These are phyloP conservation scores for Dascyllus trimaculatus DNA, from an alignment of 2,113 vertebrate species.

Conservation along the genomic window DNA sequence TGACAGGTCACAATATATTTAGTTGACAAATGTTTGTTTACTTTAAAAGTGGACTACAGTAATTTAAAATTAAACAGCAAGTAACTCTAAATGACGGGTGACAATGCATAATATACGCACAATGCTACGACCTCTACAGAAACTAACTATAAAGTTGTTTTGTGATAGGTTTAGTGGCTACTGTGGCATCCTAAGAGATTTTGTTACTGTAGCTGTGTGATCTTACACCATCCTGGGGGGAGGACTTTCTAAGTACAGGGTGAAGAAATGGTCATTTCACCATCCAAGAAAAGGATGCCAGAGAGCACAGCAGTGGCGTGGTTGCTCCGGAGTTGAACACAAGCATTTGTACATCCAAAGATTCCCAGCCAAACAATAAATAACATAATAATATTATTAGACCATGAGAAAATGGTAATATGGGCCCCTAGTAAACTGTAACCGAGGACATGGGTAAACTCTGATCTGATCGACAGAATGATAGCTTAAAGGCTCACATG, in stretches of 20 bases:
- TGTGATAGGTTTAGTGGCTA: not conserved
- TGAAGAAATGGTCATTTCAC: slow-evolving; percentile 26
- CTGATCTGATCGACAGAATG: too few species aligned
- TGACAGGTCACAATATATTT: too few species aligned
- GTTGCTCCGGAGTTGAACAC: not conserved
- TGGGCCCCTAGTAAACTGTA: not conserved
- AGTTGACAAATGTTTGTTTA: too few species aligned
- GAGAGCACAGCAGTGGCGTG: not conserved
- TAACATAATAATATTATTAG: not conserved
- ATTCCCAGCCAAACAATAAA: not conserved
- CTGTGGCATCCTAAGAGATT: not conserved
- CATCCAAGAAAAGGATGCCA: slow-evolving; percentile 7
- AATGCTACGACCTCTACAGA: too few species aligned
- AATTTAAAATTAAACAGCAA: too few species aligned
- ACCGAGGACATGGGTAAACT: not conserved
- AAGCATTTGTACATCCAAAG: not conserved
- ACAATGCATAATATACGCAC: too few species aligned
- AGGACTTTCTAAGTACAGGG: not conserved
- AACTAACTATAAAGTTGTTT: not conserved
- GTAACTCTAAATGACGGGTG: too few species aligned
- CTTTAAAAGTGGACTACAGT: too few species aligned
- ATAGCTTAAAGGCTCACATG: too few species aligned
- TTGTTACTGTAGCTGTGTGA: not conserved
- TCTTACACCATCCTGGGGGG: not conserved
- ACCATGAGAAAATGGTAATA: not conserved